Conservation (phyloP, 2,888 invertebrate species). For the Erebia epiphron region DNA sequence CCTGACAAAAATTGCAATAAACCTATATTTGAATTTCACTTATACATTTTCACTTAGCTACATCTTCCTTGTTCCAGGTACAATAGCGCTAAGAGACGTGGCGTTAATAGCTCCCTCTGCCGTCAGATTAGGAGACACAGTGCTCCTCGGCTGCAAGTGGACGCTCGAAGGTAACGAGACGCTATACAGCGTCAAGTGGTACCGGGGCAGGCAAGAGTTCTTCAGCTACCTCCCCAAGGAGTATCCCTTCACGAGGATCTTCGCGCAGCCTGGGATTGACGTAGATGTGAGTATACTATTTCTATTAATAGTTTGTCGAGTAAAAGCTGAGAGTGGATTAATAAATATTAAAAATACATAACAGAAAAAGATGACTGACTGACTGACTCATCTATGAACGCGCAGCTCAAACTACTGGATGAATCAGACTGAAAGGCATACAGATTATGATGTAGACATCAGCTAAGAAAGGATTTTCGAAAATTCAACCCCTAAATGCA, state of each 20-base stretch:
- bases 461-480: too few species aligned
- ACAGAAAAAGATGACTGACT: too few species aligned
- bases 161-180: conserved; percentile 87
- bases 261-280: conserved; percentile 85
- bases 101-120: conserved; percentile 87
- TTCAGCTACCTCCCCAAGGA: conserved; percentile 91
- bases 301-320: background rate
- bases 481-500: too few species aligned
- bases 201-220: conserved; percentile 89
- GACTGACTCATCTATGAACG: too few species aligned
- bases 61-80: conserved; percentile 70
- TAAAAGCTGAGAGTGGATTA: too few species aligned
- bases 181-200: conserved; percentile 92
- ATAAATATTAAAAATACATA: too few species aligned
- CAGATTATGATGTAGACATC: too few species aligned
- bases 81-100: conserved; percentile 85
- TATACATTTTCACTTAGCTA: too few species aligned
- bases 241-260: conserved; percentile 88
- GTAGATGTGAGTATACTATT: conserved; percentile 86
- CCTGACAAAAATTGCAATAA: too few species aligned
- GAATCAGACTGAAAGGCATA: too few species aligned
- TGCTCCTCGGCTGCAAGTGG: conserved; percentile 88
- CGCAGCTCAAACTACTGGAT: too few species aligned
- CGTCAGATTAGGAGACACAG: conserved; percentile 87
- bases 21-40: too few species aligned